Evolutionary conservation across 1,140 invertebrate species (phyloP).

Genomic region (Telenomus remus): DNA sequence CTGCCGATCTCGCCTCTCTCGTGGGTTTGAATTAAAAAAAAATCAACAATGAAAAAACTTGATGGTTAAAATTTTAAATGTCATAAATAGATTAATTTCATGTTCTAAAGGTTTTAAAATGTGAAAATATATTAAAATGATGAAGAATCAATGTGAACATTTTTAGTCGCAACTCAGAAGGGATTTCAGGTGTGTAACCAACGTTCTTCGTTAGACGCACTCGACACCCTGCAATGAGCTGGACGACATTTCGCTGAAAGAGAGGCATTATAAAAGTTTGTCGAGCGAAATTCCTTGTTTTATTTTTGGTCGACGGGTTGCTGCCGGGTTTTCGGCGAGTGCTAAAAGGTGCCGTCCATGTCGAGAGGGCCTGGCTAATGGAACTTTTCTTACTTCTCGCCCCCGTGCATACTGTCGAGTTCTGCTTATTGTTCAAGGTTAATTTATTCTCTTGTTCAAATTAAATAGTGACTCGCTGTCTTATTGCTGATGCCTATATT

Average conservation of each 20-base stretch:
- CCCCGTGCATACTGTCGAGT: slow-evolving; percentile 9
- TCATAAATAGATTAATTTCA: too few species aligned
- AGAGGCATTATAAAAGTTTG: slow-evolving; percentile 60
- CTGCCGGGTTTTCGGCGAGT: slow-evolving; percentile 29
- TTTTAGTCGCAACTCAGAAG: slow-evolving; percentile 19
- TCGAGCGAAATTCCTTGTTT: slow-evolving; percentile 59
- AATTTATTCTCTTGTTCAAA: not conserved
- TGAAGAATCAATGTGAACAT: not conserved
- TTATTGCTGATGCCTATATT: too few species aligned
- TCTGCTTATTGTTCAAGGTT: slow-evolving; percentile 7
- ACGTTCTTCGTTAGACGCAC: slow-evolving; percentile 33
- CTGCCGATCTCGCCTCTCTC: slow-evolving; percentile 8
- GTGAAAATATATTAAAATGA: not conserved
- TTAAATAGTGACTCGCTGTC: not conserved
- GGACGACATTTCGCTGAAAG: slow-evolving; percentile 53
- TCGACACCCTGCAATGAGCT: slow-evolving; percentile 53
- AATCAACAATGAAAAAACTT: too few species aligned
- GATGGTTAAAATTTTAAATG: too few species aligned
- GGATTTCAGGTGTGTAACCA: slow-evolving; percentile 32
- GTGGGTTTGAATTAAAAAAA: not conserved
- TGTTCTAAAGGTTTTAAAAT: too few species aligned
- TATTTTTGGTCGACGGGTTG: slow-evolving; percentile 54
- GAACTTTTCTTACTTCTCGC: slow-evolving; percentile 44
- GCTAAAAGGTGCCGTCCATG: slow-evolving; percentile 49
- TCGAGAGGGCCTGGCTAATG: slow-evolving; percentile 46